Evolutionary conservation across 2,113 vertebrate genomes (phyloP).

Genomic region (Scytalopus superciliaris): DNA sequence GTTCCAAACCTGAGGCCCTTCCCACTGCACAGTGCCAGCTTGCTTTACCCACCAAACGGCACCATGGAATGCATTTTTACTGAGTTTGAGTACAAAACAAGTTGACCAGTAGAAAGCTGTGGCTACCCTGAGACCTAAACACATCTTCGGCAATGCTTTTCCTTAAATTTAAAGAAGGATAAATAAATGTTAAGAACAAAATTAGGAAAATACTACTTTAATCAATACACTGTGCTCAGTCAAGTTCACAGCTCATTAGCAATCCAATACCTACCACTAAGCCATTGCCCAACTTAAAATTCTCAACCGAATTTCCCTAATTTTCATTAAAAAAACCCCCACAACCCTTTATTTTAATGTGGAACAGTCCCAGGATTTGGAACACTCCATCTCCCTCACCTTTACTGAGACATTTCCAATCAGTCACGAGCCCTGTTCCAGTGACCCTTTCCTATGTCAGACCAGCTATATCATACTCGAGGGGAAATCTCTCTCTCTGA

Average conservation of each 20-base stretch:
- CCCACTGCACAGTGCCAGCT: background rate
- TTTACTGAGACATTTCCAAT: background rate
- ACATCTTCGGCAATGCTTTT: background rate
- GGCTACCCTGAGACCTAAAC: background rate
- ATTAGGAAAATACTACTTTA: background rate
- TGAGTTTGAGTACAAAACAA: background rate
- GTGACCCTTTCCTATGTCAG: background rate
- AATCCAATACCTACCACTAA: background rate
- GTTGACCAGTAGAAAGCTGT: background rate
- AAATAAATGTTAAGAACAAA: background rate
- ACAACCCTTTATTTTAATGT: background rate
- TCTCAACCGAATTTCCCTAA: background rate
- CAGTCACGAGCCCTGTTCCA: background rate
- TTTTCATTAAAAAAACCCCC: background rate
- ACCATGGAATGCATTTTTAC: accelerated
- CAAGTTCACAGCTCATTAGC: background rate
- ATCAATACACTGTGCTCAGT: background rate
- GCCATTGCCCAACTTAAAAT: background rate
- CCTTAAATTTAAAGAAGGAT: background rate
- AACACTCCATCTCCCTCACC: background rate
- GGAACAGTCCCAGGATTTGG: background rate
- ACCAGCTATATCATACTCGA: background rate
- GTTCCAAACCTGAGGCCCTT: background rate
- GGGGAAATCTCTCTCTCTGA: background rate
- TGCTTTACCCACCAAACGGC: background rate